A percentile compares a stretch with the other conserved stretches of the same genome.
Evolutionary conservation across 2,113 vertebrate genomes (phyloP).

Genomic region (Acinonyx jubatus): DNA sequence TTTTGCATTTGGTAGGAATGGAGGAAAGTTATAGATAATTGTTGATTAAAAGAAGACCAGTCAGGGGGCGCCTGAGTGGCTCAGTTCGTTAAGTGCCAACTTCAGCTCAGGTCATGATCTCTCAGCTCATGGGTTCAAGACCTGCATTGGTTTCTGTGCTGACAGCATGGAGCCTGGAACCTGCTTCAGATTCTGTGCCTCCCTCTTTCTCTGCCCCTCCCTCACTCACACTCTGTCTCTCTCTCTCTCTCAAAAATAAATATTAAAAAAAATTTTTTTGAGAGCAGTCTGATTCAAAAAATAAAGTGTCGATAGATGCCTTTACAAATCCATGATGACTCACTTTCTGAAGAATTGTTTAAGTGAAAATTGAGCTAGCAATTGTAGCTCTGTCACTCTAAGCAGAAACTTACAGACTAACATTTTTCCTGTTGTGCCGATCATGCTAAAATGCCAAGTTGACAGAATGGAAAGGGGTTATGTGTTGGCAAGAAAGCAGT

Average conservation of each 20-base stretch:
- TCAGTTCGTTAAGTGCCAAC: too few relatives aligned
- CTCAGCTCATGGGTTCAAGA: too few relatives aligned
- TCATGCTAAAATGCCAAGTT: not conserved
- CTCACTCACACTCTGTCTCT: too few relatives aligned
- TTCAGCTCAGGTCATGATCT: too few relatives aligned
- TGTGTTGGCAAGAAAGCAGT: not conserved
- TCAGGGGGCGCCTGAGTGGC: not conserved
- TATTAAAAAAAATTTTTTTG: too few relatives aligned
- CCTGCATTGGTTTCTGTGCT: too few relatives aligned
- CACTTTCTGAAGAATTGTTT: not conserved
- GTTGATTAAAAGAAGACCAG: not conserved
- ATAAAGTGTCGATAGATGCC: not conserved
- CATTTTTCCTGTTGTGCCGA: not conserved
- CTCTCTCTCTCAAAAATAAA: too few relatives aligned
- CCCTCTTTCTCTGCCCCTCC: too few relatives aligned
- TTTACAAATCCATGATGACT: not conserved
- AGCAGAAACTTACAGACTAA: not conserved
- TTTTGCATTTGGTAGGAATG: not conserved
- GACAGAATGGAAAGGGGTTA: constrained; percentile 5
- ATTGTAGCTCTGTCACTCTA: not conserved
- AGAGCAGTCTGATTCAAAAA: not conserved
- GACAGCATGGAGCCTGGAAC: too few relatives aligned
- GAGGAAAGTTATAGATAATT: not conserved
- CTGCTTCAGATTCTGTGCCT: too few relatives aligned
- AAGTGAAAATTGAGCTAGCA: not conserved